Evolutionary conservation across 2,888 invertebrate genomes (phyloP).

Genomic region (Tineola bisselliella): DNA sequence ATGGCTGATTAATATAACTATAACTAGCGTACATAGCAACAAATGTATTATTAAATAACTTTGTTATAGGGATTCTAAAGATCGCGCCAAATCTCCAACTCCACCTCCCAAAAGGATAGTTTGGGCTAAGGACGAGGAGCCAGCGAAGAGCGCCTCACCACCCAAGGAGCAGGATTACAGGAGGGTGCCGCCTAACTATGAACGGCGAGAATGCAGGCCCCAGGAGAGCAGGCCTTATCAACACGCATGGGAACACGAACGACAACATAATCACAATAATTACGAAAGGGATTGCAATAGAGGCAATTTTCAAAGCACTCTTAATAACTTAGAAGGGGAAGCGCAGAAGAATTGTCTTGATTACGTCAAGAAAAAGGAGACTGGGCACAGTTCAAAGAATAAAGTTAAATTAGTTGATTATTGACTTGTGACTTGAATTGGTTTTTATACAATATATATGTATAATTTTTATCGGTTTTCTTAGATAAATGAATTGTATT

Average conservation of each 20-base stretch:
- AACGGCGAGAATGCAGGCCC: background rate
- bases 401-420: constrained; percentile 58
- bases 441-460: constrained; percentile 17
- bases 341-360: constrained; percentile 12
- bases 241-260: background rate
- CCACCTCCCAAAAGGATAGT: background rate
- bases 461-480: constrained; percentile 12
- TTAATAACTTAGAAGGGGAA: constrained; percentile 16
- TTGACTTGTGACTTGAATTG: constrained; percentile 21
- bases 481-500: no score
- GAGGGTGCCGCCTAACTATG: background rate
- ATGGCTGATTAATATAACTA: no score
- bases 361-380: constrained; percentile 18
- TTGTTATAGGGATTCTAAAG: background rate
- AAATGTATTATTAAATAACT: no score
- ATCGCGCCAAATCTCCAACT: background rate
- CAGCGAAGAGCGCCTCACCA: background rate
- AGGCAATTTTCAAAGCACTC: constrained; percentile 14
- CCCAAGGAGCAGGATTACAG: background rate
- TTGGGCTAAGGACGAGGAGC: background rate
- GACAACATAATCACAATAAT: background rate
- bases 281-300: constrained; percentile 30
- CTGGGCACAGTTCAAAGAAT: constrained; percentile 22
- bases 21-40: no score
- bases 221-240: background rate